Base-by-base conservation (phyloP, 2,113 vertebrate genomes). In the Dipodomys spectabilis region DNA sequence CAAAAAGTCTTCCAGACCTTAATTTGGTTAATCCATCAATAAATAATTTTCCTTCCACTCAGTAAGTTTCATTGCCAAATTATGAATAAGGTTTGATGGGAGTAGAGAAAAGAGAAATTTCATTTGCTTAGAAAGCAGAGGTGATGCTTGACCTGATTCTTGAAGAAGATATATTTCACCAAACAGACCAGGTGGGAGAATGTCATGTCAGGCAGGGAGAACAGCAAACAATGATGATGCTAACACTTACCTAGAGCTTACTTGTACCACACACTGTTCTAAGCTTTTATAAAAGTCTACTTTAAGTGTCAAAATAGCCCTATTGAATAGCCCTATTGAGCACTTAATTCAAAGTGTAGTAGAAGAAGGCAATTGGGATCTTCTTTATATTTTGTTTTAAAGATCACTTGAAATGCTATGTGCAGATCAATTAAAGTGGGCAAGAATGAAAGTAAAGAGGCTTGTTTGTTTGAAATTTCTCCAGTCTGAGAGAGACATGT, bases 281-380 rank as follows among this genome's bases (percentile, higher is more conserved):
- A 77, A 86, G 35, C n/a, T 91, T 60, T 83, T 85, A 81, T 79
- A 87, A 80, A 68, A 19, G 82, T 78, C 80, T 75, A 74, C 80
- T 74, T 85, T 68, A 82, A 74, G 53, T 92, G 44, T 88, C 82
- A 88, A 79, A 88, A n/a, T 11, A 69, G 12, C 15, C 53, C 53
- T 18, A 57, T 57, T 57, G 53, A 57, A 57, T 57, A 57, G 53
- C 67, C 30, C 8, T 92, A 79, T 45, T 92, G 88, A 82, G 85
- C 44, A 90, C 60, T 88, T 81, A 78, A 74, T 75, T 88, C 18
- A 72, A 92, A 92, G 20, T 71, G 12, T 27, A 85, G n/a, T 57
- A 69, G 28, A 4, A 15, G 12, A 13, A 86, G 84, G 68, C 30
- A 77, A 65, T 53, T 60, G 44, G 35, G 9, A 27, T 20, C 10